Evolutionary conservation across 1,140 invertebrate genomes (phyloP).

Genomic region (Globodera rostochiensis): DNA sequence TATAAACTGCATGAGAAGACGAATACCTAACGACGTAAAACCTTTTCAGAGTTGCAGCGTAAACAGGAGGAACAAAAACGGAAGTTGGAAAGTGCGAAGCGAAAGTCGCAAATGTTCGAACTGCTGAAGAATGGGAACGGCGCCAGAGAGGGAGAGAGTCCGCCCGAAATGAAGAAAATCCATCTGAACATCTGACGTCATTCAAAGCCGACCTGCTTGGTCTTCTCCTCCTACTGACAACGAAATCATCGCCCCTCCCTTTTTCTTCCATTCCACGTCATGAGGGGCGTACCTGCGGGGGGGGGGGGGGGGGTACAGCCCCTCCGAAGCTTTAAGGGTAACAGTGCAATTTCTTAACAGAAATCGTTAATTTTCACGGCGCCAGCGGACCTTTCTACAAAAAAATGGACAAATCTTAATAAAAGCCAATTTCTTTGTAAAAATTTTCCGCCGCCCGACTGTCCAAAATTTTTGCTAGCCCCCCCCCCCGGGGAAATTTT

Average conservation of each 20-base stretch:
- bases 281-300: too few species aligned
- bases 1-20: not conserved
- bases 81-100: slow-evolving; percentile 45
- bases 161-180: slow-evolving; percentile 43
- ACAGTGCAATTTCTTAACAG: too few species aligned
- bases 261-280: not conserved
- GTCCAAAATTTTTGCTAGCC: too few species aligned
- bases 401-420: too few species aligned
- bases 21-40: not conserved
- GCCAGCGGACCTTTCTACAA: too few species aligned
- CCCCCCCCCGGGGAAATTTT: too few species aligned
- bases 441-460: too few species aligned
- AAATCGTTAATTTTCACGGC: too few species aligned
- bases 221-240: not conserved
- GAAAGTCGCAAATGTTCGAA: slow-evolving; percentile 53
- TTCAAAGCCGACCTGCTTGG: not conserved
- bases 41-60: slow-evolving; percentile 42
- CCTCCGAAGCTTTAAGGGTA: too few species aligned
- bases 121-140: slow-evolving; percentile 39
- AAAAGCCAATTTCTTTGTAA: too few species aligned
- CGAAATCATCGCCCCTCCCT: not conserved
- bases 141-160: slow-evolving; percentile 5
- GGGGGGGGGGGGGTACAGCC: too few species aligned
- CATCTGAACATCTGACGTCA: slow-evolving; percentile 34
- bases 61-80: slow-evolving; percentile 50